A percentile compares a stretch with the other conserved stretches of the same genome.
phyloP scores from a whole-genome alignment of 2,888 invertebrate genomes.

The Agrotis puta region DNA sequence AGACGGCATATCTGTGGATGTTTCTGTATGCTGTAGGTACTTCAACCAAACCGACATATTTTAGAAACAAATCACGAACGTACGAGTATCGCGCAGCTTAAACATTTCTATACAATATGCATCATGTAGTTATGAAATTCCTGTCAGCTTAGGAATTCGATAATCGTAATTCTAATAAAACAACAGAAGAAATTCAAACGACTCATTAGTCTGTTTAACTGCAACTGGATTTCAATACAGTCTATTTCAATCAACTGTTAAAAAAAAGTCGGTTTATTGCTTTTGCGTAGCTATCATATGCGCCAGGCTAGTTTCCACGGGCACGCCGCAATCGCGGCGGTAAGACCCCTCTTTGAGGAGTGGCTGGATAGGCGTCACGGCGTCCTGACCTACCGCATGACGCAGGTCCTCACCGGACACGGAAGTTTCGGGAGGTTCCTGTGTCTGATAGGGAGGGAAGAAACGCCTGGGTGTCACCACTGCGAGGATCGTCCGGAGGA shows the following conservation, averaged over 20 bases:
- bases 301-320: no score
- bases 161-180: not conserved
- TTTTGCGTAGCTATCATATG: not conserved
- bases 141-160: conserved; percentile 8
- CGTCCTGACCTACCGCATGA: no score
- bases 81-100: not conserved
- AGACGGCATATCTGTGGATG: no score
- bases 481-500: no score
- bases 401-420: no score
- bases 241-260: not conserved
- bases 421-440: no score
- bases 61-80: conserved; percentile 24
- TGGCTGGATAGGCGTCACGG: no score
- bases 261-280: not conserved
- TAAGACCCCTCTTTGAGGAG: no score
- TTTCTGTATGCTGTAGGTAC: no score
- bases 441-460: no score
- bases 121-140: not conserved
- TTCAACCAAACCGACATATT: not conserved
- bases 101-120: conserved; percentile 25
- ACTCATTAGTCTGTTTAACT: not conserved
- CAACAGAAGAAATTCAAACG: not conserved
- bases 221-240: not conserved
- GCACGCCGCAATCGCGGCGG: no score
- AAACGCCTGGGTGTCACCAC: no score